Conservation (phyloP, 2,797 vertebrate genomes). For the Allobates femoralis region DNA sequence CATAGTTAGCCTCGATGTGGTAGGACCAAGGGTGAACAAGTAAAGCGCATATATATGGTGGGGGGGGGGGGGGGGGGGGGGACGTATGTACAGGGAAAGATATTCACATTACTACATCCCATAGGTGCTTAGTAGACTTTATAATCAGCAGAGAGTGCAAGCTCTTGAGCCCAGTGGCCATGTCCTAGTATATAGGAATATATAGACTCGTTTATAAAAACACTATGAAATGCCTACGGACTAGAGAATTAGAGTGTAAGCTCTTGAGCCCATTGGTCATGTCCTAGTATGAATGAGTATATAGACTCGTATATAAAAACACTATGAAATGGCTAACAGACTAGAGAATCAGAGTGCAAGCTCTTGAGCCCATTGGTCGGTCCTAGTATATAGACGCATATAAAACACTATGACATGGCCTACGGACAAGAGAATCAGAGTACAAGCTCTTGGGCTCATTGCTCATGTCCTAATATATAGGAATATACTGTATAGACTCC, state of each 20-base stretch:
- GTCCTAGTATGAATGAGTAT: not conserved
- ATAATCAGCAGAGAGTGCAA: not conserved
- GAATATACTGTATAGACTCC: too few species aligned
- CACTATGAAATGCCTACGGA: too few species aligned
- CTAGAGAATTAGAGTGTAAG: too few species aligned
- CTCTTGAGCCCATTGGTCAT: not conserved
- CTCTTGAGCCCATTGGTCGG: not conserved
- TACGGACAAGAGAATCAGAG: too few species aligned
- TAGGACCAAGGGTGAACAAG: slow-evolving; percentile 12
- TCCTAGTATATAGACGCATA: not conserved
- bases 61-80: not conserved
- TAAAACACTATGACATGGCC: too few species aligned
- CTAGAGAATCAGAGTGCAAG: too few species aligned
- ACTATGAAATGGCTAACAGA: too few species aligned
- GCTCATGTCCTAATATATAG: not conserved
- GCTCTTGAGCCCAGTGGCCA: not conserved
- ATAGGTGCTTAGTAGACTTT: not conserved
- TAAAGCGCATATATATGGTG: not conserved
- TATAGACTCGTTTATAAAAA: too few species aligned
- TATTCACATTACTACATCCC: not conserved
- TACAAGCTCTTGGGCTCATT: not conserved
- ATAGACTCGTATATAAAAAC: too few species aligned
- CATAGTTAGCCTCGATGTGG: slow-evolving; percentile 26
- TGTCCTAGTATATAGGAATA: not conserved
- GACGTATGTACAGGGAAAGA: slow-evolving; percentile 2